Percentiles rank a stretch among this genome's conserved stretches.
These are phyloP conservation scores for Microcebus jonahi DNA, from an alignment of 2,113 vertebrate species.

Conservation along the genomic window DNA sequence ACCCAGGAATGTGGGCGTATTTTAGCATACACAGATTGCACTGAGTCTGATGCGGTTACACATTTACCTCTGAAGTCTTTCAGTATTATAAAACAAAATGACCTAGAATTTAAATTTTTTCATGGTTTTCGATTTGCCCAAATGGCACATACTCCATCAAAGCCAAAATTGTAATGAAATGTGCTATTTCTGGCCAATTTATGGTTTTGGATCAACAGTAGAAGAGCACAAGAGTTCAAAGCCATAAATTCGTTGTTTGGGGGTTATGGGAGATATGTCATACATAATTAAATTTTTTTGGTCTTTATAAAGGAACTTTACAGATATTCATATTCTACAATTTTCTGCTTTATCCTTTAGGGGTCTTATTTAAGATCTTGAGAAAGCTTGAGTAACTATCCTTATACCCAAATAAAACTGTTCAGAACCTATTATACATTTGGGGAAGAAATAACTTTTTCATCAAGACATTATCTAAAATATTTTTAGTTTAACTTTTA, in stretches of 20 bases:
- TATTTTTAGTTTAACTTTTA: slow-evolving; percentile 30
- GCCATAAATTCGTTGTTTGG: background rate
- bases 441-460: slow-evolving; percentile 50
- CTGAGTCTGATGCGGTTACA: background rate
- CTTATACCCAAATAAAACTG: slow-evolving; percentile 13
- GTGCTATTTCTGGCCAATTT: slow-evolving; percentile 31
- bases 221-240: slow-evolving; percentile 41
- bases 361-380: slow-evolving; percentile 23
- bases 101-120: slow-evolving; percentile 26
- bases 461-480: background rate
- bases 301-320: slow-evolving; percentile 34
- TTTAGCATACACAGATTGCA: background rate
- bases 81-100: background rate
- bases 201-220: slow-evolving; percentile 62
- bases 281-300: slow-evolving; percentile 3
- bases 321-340: background rate
- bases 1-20: background rate
- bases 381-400: slow-evolving; percentile 1
- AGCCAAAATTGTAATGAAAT: background rate
- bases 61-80: slow-evolving; percentile 34
- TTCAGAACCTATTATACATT: slow-evolving; percentile 5
- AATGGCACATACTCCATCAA: background rate
- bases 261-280: background rate
- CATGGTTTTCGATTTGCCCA: background rate
- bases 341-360: slow-evolving; percentile 13